Percentiles rank a stretch among this genome's conserved stretches.
Evolutionary conservation across 2,113 vertebrate species (phyloP).

Genomic region (Otis tarda): DNA sequence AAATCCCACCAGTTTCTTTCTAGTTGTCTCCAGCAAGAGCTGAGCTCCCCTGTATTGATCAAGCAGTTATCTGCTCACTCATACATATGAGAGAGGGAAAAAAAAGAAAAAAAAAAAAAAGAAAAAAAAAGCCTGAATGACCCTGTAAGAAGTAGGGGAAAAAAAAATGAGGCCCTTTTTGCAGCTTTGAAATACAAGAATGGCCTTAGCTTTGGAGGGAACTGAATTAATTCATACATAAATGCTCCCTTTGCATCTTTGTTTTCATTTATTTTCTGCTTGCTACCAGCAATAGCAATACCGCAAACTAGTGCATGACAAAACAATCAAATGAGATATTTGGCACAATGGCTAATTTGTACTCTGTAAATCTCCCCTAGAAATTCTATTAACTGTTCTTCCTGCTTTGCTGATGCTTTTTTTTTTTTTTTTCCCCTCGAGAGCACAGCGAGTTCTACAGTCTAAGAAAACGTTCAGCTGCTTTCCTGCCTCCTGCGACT

Average conservation of each 20-base stretch:
- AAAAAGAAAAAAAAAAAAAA: not conserved
- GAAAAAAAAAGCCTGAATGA: not conserved
- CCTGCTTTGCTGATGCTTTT: not conserved
- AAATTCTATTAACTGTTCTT: not conserved
- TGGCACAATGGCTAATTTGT: not conserved
- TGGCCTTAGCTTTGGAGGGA: not conserved
- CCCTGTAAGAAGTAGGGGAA: not conserved
- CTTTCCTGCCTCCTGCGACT: not conserved
- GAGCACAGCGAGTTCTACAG: not conserved
- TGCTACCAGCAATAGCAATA: not conserved
- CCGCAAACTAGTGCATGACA: not conserved
- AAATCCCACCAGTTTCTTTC: not conserved
- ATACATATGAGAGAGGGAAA: not conserved
- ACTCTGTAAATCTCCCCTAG: not conserved
- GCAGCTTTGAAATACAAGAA: not conserved
- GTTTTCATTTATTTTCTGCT: constrained; percentile 26
- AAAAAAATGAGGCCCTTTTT: not conserved
- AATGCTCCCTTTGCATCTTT: not conserved
- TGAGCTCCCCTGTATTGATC: not conserved
- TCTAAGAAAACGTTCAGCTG: not conserved
- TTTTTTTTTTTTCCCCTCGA: not conserved
- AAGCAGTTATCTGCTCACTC: not conserved
- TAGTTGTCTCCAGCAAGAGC: not conserved
- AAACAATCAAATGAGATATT: constrained; percentile 23
- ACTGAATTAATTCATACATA: not conserved